A percentile compares a stretch with the other conserved stretches of the same genome.
Conservation (phyloP, 2,888 invertebrate species). For the Willowsia nigromaculata region DNA sequence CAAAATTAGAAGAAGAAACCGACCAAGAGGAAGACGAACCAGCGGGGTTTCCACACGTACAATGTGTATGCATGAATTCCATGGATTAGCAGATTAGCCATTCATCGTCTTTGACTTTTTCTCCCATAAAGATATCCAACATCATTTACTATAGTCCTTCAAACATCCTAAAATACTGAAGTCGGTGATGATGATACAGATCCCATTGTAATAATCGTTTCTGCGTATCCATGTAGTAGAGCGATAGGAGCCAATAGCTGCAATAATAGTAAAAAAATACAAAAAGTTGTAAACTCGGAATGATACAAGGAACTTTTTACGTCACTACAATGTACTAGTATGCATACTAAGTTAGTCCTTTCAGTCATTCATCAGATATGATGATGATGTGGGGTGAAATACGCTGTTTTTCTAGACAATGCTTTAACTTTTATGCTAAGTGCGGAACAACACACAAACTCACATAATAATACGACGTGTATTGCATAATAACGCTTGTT, state of each 20-base stretch:
- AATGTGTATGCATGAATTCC: background rate
- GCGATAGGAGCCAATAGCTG: background rate
- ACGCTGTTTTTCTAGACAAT: background rate
- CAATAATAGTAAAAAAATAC: background rate
- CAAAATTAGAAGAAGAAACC: background rate
- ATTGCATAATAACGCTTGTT: background rate
- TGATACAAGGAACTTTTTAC: background rate
- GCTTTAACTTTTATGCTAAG: background rate
- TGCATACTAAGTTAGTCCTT: background rate
- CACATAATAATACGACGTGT: background rate
- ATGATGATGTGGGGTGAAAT: background rate
- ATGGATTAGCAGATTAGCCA: background rate
- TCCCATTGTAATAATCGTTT: background rate
- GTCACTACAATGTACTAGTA: background rate
- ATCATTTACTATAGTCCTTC: background rate
- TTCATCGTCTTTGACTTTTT: background rate
- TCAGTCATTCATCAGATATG: background rate
- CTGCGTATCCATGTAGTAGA: background rate
- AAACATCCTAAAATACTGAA: background rate
- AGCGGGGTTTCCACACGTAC: background rate
- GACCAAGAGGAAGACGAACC: conserved; percentile 1
- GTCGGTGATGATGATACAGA: background rate
- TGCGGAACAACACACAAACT: background rate
- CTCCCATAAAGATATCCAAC: background rate
- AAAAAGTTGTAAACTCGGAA: background rate